Base-by-base conservation (phyloP, 2,888 invertebrate genomes). In the Acleris sparsana region DNA sequence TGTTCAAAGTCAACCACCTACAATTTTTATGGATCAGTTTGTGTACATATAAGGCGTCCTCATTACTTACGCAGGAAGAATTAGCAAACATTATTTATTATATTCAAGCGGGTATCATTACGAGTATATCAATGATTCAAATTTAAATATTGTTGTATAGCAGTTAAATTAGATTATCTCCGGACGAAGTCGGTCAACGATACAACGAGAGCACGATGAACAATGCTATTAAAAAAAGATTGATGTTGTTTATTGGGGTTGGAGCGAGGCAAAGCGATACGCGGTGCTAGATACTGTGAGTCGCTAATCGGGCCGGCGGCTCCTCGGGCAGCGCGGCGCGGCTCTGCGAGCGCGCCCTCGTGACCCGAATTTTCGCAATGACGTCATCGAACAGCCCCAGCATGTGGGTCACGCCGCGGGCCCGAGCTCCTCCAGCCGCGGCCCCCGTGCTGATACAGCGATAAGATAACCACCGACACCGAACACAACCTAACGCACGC, bases 331-430 rank as follows among this genome's bases (percentile, higher is more conserved):
- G 70, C 61, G 74, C 76, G 76, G 78, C 79, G 79, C 78, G 72
- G 75, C 66, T 7, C 44, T 56, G 39, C 13, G 72, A 79, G 78
- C 74, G 77, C 82, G 88, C 80, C 85, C 87, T 83, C 83, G 76
- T 92, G 89, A 90, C 92, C 91, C 84, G 89, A 85, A 91, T 92
- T 84, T 87, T 80, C 77, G 77, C 77, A 76, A 77, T 87, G 88
- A 90, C 90, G 90, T 91, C 92, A 90, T 82, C 73, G 81, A 83
- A 78, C 80, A 80, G 76, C 80, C 84, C 80, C 80, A 82, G 79
- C 77, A 88, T 84, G 84, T 88, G 82, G 89, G 87, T 85, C 87
- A 78, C 73, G 76, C 76, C 22, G 16, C 56, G 62, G 49, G 13
- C 49, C 44, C 33, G 56, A 43, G 33, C 48, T 18, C 58, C 58